Evolutionary conservation across 1,140 invertebrate genomes (phyloP).

Genomic region (Meteorus sp.): DNA sequence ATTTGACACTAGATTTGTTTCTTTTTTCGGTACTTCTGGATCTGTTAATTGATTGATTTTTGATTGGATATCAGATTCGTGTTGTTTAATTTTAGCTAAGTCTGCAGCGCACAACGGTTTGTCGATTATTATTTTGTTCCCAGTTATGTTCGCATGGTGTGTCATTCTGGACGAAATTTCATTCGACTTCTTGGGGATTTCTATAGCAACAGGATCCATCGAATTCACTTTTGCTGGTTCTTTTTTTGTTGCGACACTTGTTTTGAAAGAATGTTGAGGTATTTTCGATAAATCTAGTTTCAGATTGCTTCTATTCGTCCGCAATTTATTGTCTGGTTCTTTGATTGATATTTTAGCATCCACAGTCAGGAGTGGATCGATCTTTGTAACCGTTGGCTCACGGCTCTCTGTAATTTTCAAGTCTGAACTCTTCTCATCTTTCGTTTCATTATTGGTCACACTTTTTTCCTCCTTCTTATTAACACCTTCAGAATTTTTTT

Average conservation of each 20-base stretch:
- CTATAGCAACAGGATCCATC: not conserved
- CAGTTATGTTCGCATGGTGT: conserved; percentile 40
- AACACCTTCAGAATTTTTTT: conserved; percentile 12
- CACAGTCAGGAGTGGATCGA: not conserved
- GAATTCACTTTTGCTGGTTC: conserved; percentile 31
- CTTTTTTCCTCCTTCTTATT: conserved; percentile 30
- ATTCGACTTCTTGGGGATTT: conserved; percentile 6
- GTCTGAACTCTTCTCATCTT: conserved; percentile 15
- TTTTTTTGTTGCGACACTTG: conserved; percentile 34
- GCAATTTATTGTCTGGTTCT: not conserved
- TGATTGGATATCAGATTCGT: conserved; percentile 7
- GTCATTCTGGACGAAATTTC: conserved; percentile 37
- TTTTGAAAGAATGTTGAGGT: conserved; percentile 54
- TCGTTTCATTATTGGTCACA: conserved; percentile 9
- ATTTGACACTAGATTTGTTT: not conserved
- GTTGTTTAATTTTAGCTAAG: conserved; percentile 33
- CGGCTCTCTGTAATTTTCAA: not conserved
- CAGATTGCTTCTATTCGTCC: conserved; percentile 50
- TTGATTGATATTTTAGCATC: not conserved
- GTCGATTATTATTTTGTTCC: conserved; percentile 42
- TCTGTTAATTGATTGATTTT: not conserved
- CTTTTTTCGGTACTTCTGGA: not conserved
- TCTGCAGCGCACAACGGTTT: conserved; percentile 38
- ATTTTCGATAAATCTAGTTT: conserved; percentile 71
- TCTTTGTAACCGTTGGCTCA: not conserved